These are phyloP conservation scores for Pygocentrus nattereri DNA, from an alignment of 2,797 vertebrate genomes.

Conservation along the genomic window DNA sequence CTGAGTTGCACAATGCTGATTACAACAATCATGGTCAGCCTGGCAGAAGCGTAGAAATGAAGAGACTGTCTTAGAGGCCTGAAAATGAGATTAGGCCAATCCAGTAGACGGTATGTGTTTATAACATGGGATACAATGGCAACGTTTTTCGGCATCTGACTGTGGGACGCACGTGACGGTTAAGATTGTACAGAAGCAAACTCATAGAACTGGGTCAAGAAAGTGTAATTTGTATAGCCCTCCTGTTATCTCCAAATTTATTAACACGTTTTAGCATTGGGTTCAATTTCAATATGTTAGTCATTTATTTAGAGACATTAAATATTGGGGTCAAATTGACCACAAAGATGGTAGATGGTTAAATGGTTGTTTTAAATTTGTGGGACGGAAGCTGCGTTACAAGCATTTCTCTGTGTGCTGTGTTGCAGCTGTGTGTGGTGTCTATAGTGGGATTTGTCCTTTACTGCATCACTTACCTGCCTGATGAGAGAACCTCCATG, in stretches of 20 bases:
- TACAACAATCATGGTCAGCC: slow-evolving; percentile 58
- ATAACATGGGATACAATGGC: slow-evolving; percentile 46
- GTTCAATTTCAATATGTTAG: no score
- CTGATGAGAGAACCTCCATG: slow-evolving; percentile 87
- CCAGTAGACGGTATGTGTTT: slow-evolving; percentile 49
- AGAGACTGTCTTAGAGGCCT: slow-evolving; percentile 27
- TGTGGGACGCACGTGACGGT: slow-evolving; percentile 17
- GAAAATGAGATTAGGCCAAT: slow-evolving; percentile 54
- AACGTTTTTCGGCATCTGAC: slow-evolving; percentile 26
- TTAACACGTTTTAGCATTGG: no score
- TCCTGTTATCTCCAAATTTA: no score
- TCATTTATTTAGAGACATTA: no score
- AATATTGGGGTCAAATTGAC: no score
- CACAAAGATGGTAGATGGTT: no score
- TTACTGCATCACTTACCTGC: slow-evolving; percentile 88
- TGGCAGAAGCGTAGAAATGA: slow-evolving; percentile 44
- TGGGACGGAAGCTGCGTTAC: not conserved
- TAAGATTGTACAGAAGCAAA: not conserved
- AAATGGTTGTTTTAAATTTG: slow-evolving; percentile 3
- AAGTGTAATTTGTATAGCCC: slow-evolving; percentile 21
- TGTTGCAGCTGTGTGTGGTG: slow-evolving; percentile 87
- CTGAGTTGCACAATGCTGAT: slow-evolving; percentile 75
- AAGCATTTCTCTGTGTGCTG: slow-evolving; percentile 37
- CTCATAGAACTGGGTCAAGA: slow-evolving; percentile 12
- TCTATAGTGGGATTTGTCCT: slow-evolving; percentile 89